A percentile compares a stretch with the other conserved stretches of the same genome.
Evolutionary conservation across 2,113 vertebrate genomes (phyloP).

Genomic region (Platanista minor): DNA sequence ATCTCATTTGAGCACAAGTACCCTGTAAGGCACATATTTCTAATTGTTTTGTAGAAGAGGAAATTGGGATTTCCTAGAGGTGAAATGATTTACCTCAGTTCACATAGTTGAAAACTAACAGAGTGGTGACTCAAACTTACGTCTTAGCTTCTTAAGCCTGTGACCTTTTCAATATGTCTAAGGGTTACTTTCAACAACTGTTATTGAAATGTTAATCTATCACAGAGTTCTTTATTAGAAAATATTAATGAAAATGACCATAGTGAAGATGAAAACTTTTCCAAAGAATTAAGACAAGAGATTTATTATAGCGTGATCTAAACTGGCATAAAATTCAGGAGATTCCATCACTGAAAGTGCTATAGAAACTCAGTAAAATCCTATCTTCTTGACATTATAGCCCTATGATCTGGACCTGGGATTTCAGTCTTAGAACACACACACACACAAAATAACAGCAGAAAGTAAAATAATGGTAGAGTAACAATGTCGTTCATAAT

Average conservation of each 20-base stretch:
- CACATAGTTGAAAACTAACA: neutral
- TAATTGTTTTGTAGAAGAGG: neutral
- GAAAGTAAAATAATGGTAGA: neutral
- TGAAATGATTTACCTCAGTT: neutral
- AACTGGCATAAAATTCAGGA: neutral
- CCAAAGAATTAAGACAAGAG: slow-evolving; percentile 26
- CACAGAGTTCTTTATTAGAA: neutral
- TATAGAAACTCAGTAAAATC: neutral
- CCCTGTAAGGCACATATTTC: neutral
- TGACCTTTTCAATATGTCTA: neutral
- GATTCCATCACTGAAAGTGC: neutral
- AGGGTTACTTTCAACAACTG: slow-evolving; percentile 21
- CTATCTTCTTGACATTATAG: neutral
- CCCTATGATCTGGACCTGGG: neutral
- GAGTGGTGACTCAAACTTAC: neutral
- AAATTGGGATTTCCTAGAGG: neutral
- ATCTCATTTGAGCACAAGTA: neutral
- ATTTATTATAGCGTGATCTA: neutral
- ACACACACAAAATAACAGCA: neutral
- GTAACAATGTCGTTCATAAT: neutral
- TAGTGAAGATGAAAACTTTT: neutral
- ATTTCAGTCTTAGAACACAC: neutral
- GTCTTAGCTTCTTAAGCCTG: neutral
- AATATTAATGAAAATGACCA: slow-evolving; percentile 25
- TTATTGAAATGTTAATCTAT: slow-evolving; percentile 26